Evolutionary conservation across 2,888 invertebrate genomes (phyloP).

Genomic region (Drosophila austrosaltans): DNA sequence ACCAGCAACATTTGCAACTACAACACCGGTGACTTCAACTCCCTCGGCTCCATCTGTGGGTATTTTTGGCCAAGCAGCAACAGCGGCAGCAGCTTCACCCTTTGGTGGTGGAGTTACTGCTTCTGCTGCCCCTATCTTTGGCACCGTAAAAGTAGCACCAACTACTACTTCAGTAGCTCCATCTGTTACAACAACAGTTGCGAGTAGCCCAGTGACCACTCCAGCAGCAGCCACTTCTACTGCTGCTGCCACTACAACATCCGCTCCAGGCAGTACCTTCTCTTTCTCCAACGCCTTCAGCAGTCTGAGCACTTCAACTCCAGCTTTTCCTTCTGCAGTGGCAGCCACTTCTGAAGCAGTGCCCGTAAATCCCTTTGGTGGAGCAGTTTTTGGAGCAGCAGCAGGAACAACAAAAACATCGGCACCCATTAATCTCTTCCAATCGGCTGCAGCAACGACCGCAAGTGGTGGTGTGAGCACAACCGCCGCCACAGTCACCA

Average conservation of each 20-base stretch:
- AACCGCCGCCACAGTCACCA: background rate
- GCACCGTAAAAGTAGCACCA: slow-evolving; percentile 13
- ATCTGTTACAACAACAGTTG: slow-evolving; percentile 1
- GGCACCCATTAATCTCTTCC: slow-evolving; percentile 24
- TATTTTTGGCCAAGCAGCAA: slow-evolving; percentile 14
- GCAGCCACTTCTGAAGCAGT: slow-evolving; percentile 2
- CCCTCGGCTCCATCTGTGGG: background rate
- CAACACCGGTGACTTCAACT: background rate
- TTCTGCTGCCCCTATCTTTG: slow-evolving; percentile 25
- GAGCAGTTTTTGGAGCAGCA: background rate
- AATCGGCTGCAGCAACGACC: slow-evolving; percentile 28
- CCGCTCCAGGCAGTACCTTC: slow-evolving; percentile 51
- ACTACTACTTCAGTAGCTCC: background rate
- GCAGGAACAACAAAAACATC: slow-evolving; percentile 26
- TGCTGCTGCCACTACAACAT: background rate
- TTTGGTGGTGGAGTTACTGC: slow-evolving; percentile 29
- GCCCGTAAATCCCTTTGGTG: too few relatives aligned
- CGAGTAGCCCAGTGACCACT: slow-evolving; percentile 9
- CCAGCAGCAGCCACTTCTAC: background rate
- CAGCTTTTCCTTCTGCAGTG: slow-evolving; percentile 27
- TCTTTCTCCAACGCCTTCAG: slow-evolving; percentile 66
- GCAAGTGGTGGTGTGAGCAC: slow-evolving; percentile 4
- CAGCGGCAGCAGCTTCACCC: slow-evolving; percentile 9
- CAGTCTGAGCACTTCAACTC: slow-evolving; percentile 43
- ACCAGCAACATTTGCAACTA: background rate